Percentiles rank a stretch among this genome's conserved stretches.
Evolutionary conservation across 2,113 vertebrate species (phyloP).

Genomic region (Octodon degus): DNA sequence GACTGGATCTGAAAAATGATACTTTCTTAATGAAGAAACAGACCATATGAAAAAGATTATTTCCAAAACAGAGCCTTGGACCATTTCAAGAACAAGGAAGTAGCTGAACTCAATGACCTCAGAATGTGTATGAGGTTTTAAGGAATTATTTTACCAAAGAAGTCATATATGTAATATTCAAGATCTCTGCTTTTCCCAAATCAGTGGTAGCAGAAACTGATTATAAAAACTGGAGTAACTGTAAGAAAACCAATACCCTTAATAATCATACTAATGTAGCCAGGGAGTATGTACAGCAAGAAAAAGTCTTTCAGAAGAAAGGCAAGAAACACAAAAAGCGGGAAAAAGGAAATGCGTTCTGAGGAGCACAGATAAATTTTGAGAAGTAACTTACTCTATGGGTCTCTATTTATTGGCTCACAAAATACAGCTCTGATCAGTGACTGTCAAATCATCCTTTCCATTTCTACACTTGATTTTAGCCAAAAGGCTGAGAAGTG

Average conservation of each 20-base stretch:
- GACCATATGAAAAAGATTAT: background rate
- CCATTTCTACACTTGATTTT: background rate
- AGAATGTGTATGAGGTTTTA: background rate
- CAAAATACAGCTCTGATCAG: background rate
- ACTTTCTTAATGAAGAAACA: background rate
- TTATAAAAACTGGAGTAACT: background rate
- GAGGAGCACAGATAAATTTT: background rate
- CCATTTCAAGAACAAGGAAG: background rate
- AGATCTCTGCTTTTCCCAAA: background rate
- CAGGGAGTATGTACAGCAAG: background rate
- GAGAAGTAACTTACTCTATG: background rate
- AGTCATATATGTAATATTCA: background rate
- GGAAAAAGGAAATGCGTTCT: background rate
- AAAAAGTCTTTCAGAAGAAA: conserved; percentile 16
- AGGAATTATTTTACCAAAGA: background rate
- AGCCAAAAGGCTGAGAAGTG: too few species aligned
- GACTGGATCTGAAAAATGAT: background rate
- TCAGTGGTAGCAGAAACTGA: background rate
- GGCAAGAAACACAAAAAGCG: background rate
- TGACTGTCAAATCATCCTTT: background rate
- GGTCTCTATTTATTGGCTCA: background rate
- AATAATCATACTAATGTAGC: conserved; percentile 20
- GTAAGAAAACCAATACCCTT: background rate
- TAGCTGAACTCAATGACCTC: background rate
- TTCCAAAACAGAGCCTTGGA: background rate